Evolutionary conservation across 2,888 invertebrate genomes (phyloP).

Genomic region (Muschampia plurimacula): DNA sequence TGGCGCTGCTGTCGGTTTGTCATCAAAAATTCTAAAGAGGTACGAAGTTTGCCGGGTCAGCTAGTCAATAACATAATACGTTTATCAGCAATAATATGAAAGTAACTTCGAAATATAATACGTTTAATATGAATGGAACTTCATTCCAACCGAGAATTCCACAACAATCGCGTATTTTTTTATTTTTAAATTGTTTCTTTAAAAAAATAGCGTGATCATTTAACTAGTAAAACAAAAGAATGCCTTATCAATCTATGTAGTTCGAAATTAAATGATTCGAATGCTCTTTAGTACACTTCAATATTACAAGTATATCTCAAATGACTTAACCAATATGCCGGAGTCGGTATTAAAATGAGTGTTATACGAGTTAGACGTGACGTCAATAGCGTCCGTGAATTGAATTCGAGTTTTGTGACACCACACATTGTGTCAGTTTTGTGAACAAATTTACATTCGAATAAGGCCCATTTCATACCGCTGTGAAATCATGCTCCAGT

Average conservation of each 20-base stretch:
- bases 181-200: too few relatives aligned
- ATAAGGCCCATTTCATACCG: conserved; percentile 24
- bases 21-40: too few relatives aligned
- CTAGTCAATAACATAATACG: too few relatives aligned
- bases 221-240: not conserved
- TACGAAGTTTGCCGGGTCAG: too few relatives aligned
- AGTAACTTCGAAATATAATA: too few relatives aligned
- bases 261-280: not conserved
- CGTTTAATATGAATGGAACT: too few relatives aligned
- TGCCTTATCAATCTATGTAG: conserved; percentile 1
- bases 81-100: too few relatives aligned
- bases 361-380: conserved; percentile 46
- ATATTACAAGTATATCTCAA: conserved; percentile 14
- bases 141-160: too few relatives aligned
- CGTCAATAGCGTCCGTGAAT: conserved; percentile 55
- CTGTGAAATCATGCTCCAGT: conserved; percentile 10
- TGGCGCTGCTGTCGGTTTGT: too few relatives aligned
- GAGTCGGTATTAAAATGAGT: conserved; percentile 45
- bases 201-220: not conserved
- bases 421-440: conserved; percentile 46
- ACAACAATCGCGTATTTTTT: too few relatives aligned
- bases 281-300: conserved; percentile 6
- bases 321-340: conserved; percentile 23
- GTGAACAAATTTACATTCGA: conserved; percentile 54
- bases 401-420: conserved; percentile 47